Conservation (phyloP, 2,888 invertebrate species). For the Bellardia pandia region DNA sequence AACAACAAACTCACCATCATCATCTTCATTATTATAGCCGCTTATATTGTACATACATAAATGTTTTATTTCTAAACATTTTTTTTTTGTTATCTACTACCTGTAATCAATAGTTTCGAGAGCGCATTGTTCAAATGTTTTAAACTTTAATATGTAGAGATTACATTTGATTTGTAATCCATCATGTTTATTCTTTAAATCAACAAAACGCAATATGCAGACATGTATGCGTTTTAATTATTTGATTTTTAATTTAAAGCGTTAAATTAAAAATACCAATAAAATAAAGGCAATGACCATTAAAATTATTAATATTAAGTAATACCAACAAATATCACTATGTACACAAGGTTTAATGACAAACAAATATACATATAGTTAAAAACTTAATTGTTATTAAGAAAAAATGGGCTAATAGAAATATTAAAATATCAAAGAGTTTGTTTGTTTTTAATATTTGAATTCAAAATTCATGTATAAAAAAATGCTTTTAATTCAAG, state of each 20-base stretch:
- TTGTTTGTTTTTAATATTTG: no score
- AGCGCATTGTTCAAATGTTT: conserved; percentile 23
- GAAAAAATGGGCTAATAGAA: no score
- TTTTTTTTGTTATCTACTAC: not conserved
- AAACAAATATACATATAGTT: not conserved
- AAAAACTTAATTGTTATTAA: not conserved
- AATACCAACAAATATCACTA: no score
- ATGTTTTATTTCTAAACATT: not conserved
- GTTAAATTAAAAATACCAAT: not conserved
- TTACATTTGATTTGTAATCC: conserved; percentile 14
- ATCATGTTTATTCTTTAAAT: not conserved
- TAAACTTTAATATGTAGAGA: conserved; percentile 25
- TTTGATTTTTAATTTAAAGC: not conserved
- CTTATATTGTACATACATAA: no score
- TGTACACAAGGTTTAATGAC: no score
- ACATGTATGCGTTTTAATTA: no score
- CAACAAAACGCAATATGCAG: no score
- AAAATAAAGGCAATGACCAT: not conserved
- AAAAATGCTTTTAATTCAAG: not conserved
- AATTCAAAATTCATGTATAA: no score
- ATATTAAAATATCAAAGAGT: no score
- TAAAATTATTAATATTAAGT: no score
- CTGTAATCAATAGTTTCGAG: conserved; percentile 23
- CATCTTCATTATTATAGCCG: conserved; percentile 9
- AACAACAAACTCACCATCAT: not conserved